phyloP scores from a whole-genome alignment of 2,888 invertebrate species.

The Eristalis intricaria region DNA sequence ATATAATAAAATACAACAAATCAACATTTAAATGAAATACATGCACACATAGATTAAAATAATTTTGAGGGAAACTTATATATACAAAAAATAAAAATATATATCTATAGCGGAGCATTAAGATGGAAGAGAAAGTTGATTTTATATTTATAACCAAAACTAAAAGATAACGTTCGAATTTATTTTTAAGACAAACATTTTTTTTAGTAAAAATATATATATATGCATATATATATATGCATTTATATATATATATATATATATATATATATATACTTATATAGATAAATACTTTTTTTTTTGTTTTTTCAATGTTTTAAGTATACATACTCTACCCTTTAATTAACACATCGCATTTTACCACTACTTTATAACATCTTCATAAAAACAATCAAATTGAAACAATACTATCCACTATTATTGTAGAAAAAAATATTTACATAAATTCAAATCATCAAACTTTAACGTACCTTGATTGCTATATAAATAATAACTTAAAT shows the following conservation, averaged over 20 bases:
- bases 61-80: background rate
- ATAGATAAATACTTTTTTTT: constrained; percentile 45
- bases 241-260: background rate
- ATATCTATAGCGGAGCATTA: constrained; percentile 40
- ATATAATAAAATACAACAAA: background rate
- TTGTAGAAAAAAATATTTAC: constrained; percentile 54
- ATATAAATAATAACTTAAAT: constrained; percentile 56
- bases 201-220: too few relatives aligned
- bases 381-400: constrained; percentile 47
- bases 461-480: constrained; percentile 74
- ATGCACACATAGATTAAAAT: background rate
- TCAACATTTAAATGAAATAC: background rate
- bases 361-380: constrained; percentile 56
- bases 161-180: constrained; percentile 63
- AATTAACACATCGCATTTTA: constrained; percentile 49
- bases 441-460: constrained; percentile 71
- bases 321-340: constrained; percentile 54
- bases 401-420: constrained; percentile 45
- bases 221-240: background rate
- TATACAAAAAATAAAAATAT: constrained; percentile 38
- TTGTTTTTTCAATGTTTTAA: constrained; percentile 54
- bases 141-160: constrained; percentile 57
- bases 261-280: constrained; percentile 46
- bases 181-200: constrained; percentile 69
- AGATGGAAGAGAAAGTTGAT: constrained; percentile 39